Evolutionary conservation across 2,113 vertebrate genomes (phyloP), one percentile per base, ranked within the genome.

Genomic region (Phodopus roborovskii): DNA sequence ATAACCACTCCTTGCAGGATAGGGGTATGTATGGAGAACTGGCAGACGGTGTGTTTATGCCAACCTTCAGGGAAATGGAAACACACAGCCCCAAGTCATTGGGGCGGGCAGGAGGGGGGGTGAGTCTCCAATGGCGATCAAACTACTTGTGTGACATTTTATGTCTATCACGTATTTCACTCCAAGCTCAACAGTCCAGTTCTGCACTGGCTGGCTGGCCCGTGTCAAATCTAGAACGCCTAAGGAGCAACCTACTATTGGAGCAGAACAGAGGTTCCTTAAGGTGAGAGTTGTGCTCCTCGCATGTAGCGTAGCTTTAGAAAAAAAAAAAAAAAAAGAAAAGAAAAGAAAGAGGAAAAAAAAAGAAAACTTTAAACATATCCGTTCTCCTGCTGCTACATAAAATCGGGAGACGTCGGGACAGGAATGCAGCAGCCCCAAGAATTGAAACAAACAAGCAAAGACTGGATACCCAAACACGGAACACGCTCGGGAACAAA

Each of bases 401-500:
- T 70, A 90, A 89, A 88, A 86, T 45, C 16, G 1, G 71, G 33
- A 73, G 56, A 86, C 77, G 13, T 64, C 62, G 7, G 68, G 20
- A 26, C 64, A 24, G 66, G 75, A 56, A 74, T 15, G 70, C 42
- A 77, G 28, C 77, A 66, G 62, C 28, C 56, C 66, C 8, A 50
- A 20, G 17, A 94, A 58, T 77, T 30, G 10, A 71, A 74, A 50
- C 64, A 66, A 83, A 73, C 50, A 88, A 92, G 88, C 81, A 90
- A 96, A 74, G 45, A 45, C 3, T 45, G 45, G 6, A 86, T 1
- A 39, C 39, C 71, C 87, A 24, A 95, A 96, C 90, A 50, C 50
- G 79, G 95, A 94, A 91, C 92, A 87, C 5, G 39, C 82, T 36
- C 15, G 94, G 97, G 97, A 98, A 98, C 97, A 98, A 97, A 74